Base-by-base conservation (phyloP, 2,888 invertebrate species). In the Habroteleia sp. region DNA sequence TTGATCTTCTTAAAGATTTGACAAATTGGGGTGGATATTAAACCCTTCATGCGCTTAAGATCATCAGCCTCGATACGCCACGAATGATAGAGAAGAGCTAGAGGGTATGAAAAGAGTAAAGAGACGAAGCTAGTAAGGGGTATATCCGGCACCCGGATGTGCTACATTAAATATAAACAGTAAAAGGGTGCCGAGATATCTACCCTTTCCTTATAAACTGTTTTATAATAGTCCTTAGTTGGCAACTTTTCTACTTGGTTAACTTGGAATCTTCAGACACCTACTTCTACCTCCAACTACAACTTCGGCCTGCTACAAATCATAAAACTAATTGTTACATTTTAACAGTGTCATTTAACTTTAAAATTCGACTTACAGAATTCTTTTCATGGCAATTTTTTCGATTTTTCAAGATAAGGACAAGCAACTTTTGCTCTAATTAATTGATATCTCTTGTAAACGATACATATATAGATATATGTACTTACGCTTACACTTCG, bases 181-280 rank as follows among this genome's bases (percentile, higher is more conserved):
- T 39, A 46, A 66, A 58, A 54, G 63, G 60, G 63, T 41, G 68
- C 48, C 37, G 44, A 63, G 72, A 63, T 63, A 63, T 71, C 71
- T 63, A 72, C 72, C 56, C 72, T 63, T 72, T 63, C 63, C 72
- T 72, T 72, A 63, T 72, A 72, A 72, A 72, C 63, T 56, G 63
- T 63, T 63, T 56, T 56, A 54, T 72, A 63, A 72, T 72, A 72
- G 41, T 17, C 63, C 63, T 72, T 72, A 56, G 63, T 46, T 72
- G 56, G 72, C 72, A 72, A 72, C 63, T 72, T 72, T 63, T 72
- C 72, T 72, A 72, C 72, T 72, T 72, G 72, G 63, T 56, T 72
- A 54, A 72, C 63, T 63, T 56, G 35, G 17, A 42, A 56, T 63
- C 63, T 58, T 72, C 63, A 72, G 72, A 63, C 72, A 72, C 63